Percentiles rank a stretch among this genome's conserved stretches.
These are phyloP conservation scores for Augochlora pura DNA, from an alignment of 1,140 invertebrate genomes.

Conservation along the genomic window DNA sequence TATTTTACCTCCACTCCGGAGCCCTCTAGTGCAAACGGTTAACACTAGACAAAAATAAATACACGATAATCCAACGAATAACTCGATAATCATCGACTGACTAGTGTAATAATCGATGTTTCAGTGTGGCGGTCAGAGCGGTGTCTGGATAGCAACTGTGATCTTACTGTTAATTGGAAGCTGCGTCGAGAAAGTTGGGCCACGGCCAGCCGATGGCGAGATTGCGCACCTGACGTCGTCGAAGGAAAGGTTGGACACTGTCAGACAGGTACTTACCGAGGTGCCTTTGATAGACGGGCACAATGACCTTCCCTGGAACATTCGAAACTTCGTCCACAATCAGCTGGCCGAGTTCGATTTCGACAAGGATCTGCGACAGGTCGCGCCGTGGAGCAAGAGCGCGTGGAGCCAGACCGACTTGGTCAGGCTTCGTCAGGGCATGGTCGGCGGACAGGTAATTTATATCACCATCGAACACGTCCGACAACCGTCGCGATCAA, in stretches of 20 bases:
- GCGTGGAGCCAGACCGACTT: conserved; percentile 90
- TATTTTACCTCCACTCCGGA: too few relatives aligned
- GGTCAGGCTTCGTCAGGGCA: conserved; percentile 85
- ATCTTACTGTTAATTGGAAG: conserved; percentile 68
- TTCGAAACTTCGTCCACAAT: conserved; percentile 88
- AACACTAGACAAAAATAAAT: too few relatives aligned
- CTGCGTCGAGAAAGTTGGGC: conserved; percentile 72
- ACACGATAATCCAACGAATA: background rate
- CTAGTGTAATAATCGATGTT: conserved; percentile 19
- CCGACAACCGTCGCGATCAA: too few relatives aligned
- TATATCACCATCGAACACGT: too few relatives aligned
- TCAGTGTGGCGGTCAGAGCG: conserved; percentile 66
- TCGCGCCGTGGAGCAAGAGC: conserved; percentile 88
- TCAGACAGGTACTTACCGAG: conserved; percentile 80
- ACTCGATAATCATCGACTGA: background rate
- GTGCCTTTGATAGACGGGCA: conserved; percentile 85
- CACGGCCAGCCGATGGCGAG: conserved; percentile 71
- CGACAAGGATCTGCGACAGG: conserved; percentile 84
- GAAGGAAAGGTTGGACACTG: conserved; percentile 79
- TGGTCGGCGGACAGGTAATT: conserved; percentile 88
- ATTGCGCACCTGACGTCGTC: conserved; percentile 65
- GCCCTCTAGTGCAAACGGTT: too few relatives aligned
- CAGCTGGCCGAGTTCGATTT: conserved; percentile 88
- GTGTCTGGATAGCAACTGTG: conserved; percentile 68
- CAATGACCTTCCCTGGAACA: conserved; percentile 93